A percentile compares a stretch with the other conserved stretches of the same genome.
Evolutionary conservation across 1,140 invertebrate species (phyloP).

Genomic region (Drosophila sulfurigaster): DNA sequence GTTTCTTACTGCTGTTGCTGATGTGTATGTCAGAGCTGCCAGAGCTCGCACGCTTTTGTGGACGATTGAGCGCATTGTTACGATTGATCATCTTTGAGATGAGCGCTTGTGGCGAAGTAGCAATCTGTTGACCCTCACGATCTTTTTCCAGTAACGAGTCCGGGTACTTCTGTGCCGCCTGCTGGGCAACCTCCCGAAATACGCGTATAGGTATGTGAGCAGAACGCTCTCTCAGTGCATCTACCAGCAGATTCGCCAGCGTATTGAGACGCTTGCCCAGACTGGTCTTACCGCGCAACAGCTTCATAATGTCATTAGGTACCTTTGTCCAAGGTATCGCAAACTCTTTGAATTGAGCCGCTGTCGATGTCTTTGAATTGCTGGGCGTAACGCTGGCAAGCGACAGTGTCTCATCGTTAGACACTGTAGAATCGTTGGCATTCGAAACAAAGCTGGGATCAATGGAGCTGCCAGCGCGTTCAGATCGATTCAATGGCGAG

Average conservation of each 20-base stretch:
- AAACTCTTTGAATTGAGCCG: conserved; percentile 69
- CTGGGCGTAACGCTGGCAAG: conserved; percentile 67
- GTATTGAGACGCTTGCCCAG: conserved; percentile 70
- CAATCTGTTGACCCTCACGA: conserved; percentile 72
- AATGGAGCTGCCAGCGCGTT: conserved; percentile 69
- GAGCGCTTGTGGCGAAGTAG: conserved; percentile 69
- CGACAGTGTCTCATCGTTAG: conserved; percentile 70
- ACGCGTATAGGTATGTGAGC: conserved; percentile 63
- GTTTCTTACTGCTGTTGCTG: conserved; percentile 56
- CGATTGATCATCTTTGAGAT: conserved; percentile 78
- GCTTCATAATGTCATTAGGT: conserved; percentile 73
- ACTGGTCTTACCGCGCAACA: conserved; percentile 55
- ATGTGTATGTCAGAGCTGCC: conserved; percentile 62
- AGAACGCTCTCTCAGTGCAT: conserved; percentile 60
- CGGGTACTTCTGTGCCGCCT: conserved; percentile 72
- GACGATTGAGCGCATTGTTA: conserved; percentile 67
- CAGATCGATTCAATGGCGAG: conserved; percentile 68
- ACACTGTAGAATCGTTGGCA: conserved; percentile 71
- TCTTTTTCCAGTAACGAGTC: conserved; percentile 72
- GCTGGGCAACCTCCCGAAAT: conserved; percentile 70
- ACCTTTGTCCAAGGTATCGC: conserved; percentile 73
- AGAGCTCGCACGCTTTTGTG: conserved; percentile 67
- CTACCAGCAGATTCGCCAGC: conserved; percentile 64
- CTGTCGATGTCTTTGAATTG: conserved; percentile 51
- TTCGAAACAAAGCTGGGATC: conserved; percentile 74